Percentiles rank a stretch among this genome's conserved stretches.
Conservation (phyloP, 1,140 invertebrate genomes). For the Pararge aegeria region DNA sequence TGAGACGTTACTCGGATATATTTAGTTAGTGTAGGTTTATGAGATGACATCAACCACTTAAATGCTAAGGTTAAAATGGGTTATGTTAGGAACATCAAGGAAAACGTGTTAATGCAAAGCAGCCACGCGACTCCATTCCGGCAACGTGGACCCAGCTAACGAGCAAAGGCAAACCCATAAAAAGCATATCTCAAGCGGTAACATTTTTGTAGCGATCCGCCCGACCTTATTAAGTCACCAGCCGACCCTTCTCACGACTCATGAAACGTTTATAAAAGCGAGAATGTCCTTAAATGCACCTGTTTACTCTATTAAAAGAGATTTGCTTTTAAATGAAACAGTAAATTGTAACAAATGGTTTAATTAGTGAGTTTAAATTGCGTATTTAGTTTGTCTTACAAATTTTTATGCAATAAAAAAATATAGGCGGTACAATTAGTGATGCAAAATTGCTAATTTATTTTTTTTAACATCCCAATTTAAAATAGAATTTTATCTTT, state of each 20-base stretch:
- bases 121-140: no score
- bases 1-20: no score
- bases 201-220: conserved; percentile 52
- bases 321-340: conserved; percentile 27
- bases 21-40: no score
- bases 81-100: no score
- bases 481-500: no score
- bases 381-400: background rate
- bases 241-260: conserved; percentile 48
- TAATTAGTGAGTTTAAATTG: conserved; percentile 1
- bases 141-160: background rate
- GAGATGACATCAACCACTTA: no score
- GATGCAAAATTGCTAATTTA: no score
- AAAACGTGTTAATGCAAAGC: no score
- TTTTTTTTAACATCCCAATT: no score
- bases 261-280: conserved; percentile 59
- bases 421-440: no score
- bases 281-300: conserved; percentile 60
- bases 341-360: conserved; percentile 28
- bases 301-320: conserved; percentile 43
- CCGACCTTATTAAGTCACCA: conserved; percentile 63
- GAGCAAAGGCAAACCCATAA: background rate
- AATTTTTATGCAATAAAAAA: background rate
- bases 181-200: conserved; percentile 25
- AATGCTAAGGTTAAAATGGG: no score